Base-by-base conservation (phyloP, 2,888 invertebrate species). In the Parnassius smintheus region DNA sequence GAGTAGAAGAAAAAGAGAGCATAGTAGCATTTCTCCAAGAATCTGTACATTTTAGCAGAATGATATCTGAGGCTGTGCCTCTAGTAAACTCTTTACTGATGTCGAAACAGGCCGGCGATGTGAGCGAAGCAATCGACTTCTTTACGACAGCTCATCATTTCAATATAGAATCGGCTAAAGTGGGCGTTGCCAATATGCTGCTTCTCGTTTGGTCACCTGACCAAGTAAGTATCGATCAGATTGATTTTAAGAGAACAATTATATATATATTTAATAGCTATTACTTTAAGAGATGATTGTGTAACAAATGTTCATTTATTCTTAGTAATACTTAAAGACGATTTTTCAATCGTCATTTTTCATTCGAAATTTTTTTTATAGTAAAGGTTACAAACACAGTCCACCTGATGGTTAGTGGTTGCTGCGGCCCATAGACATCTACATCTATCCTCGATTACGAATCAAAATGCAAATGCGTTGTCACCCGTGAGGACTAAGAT, bases 91-190 rank as follows among this genome's bases (percentile, higher is more conserved):
- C 95, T 22, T 86, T 98, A 75, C 88, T 98, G 11, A 93, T 94
- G 80, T 95, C 96, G 0, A 94, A 94, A 69, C 94, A 94, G 66
- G 93, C 95, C 4, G 93, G 95, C 0, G 98, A 98, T 81, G 96
- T 97, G 12, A 93, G 95, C 60, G 98, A 98, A 81, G 96, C 98
- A 0, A 96, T 98, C 41, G 95, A 96, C 65, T 97, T 98, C 80
- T 96, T 98, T 72, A 96, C 96, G 0, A 94, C 95, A 0, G 96
- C 96, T 0, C 95, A 94, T 75, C 93, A 95, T 68, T 97, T 97
- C 76, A 94, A 95, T 60, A 94, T 97, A n/a, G 93, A 94, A 66
- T 94, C 94, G 58, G 95, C 95, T 2, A 93, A 94, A 70, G 75
- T 86, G 46, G 97, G 96, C 1, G 94, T 97, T 65, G 92, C 94